Evolutionary conservation across 2,113 vertebrate genomes (phyloP).

Genomic region (Orientallactaga bullata): DNA sequence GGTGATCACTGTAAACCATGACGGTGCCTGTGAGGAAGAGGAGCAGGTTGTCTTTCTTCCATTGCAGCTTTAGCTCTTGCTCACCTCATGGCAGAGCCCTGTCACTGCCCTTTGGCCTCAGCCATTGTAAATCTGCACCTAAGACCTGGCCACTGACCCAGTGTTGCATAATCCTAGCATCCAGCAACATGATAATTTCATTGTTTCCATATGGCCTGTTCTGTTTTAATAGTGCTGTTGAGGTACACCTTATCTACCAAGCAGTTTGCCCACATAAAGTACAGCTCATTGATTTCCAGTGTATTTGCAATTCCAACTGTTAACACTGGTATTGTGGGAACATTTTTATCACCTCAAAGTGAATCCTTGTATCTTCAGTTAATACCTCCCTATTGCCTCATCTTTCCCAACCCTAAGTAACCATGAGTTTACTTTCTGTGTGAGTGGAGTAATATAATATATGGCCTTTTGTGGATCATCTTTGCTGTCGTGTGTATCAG

Average conservation of each 20-base stretch:
- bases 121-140: not conserved
- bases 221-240: not conserved
- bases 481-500: not conserved
- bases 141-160: not conserved
- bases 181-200: not conserved
- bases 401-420: not conserved
- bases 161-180: slow-evolving; percentile 25
- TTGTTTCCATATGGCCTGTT: slow-evolving; percentile 17
- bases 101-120: not conserved
- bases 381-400: not conserved
- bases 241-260: not conserved
- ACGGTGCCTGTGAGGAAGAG: not conserved
- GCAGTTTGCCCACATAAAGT: not conserved
- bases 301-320: not conserved
- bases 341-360: slow-evolving; percentile 36
- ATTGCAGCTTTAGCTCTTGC: not conserved
- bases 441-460: not conserved
- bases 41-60: slow-evolving; percentile 12
- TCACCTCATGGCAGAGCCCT: not conserved
- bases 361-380: not conserved
- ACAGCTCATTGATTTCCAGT: not conserved
- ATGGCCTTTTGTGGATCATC: slow-evolving; percentile 32
- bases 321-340: not conserved
- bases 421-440: not conserved
- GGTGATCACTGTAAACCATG: too few relatives aligned